phyloP scores from a whole-genome alignment of 2,888 invertebrate genomes.

The Monochamus alternatus region DNA sequence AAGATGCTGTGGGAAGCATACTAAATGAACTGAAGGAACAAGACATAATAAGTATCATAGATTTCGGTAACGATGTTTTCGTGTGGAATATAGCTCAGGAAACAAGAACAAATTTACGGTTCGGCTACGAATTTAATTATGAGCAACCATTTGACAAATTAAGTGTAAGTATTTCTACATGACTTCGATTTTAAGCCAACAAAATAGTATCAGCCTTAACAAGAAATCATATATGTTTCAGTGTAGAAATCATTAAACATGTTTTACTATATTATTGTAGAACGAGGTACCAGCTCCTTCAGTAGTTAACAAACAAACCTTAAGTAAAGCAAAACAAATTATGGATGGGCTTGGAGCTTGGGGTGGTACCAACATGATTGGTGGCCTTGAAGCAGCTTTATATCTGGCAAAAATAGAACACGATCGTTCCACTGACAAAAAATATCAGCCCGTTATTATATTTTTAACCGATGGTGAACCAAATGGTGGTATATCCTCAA shows the following conservation, averaged over 20 bases:
- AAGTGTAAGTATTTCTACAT: slow-evolving; percentile 8
- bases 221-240: no score
- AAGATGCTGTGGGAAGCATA: slow-evolving; percentile 79
- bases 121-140: neutral
- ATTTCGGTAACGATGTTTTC: slow-evolving; percentile 41
- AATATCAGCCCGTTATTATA: slow-evolving; percentile 76
- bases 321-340: slow-evolving; percentile 13
- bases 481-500: slow-evolving; percentile 74
- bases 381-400: slow-evolving; percentile 8
- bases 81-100: slow-evolving; percentile 44
- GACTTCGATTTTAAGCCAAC: neutral
- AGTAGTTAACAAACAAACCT: neutral
- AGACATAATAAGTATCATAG: slow-evolving; percentile 45
- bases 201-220: no score
- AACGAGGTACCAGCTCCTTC: neutral
- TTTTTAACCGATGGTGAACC: slow-evolving; percentile 80
- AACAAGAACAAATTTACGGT: neutral
- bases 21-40: slow-evolving; percentile 64
- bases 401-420: slow-evolving; percentile 46
- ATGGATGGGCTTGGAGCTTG: neutral
- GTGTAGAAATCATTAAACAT: no score
- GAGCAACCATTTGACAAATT: slow-evolving; percentile 18
- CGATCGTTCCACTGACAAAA: slow-evolving; percentile 50
- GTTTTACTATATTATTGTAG: neutral
- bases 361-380: slow-evolving; percentile 13